Evolutionary conservation across 2,797 vertebrate species (phyloP).

Genomic region (Halcyon chelicuti): DNA sequence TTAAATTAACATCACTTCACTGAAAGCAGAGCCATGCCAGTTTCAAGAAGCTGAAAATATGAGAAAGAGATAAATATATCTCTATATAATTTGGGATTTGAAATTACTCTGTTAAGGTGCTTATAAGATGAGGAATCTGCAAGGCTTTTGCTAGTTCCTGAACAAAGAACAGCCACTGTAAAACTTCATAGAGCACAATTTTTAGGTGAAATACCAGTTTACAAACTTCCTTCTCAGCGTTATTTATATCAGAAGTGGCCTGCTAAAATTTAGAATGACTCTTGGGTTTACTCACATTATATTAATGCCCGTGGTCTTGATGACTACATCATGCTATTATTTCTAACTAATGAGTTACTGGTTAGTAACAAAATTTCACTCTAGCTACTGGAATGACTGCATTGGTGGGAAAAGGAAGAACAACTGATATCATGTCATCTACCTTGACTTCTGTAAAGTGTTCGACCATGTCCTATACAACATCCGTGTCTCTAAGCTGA

Average conservation of each 20-base stretch:
- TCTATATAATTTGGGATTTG: not conserved
- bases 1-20: not conserved
- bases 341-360: not conserved
- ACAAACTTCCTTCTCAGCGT: not conserved
- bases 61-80: not conserved
- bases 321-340: not conserved
- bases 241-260: not conserved
- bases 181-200: not conserved
- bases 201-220: not conserved
- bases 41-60: not conserved
- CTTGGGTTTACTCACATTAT: not conserved
- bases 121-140: not conserved
- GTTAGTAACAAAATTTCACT: not conserved
- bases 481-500: no score
- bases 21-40: not conserved
- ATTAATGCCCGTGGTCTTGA: not conserved
- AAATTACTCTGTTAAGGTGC: not conserved
- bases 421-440: not conserved
- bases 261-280: not conserved
- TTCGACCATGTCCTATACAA: no score
- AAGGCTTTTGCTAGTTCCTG: not conserved
- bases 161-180: not conserved
- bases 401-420: not conserved
- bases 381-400: not conserved
- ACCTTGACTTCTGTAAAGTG: not conserved